Percentiles rank a stretch among this genome's conserved stretches.
Conservation (phyloP, 2,797 vertebrate species). For the Syncerus caffer region DNA sequence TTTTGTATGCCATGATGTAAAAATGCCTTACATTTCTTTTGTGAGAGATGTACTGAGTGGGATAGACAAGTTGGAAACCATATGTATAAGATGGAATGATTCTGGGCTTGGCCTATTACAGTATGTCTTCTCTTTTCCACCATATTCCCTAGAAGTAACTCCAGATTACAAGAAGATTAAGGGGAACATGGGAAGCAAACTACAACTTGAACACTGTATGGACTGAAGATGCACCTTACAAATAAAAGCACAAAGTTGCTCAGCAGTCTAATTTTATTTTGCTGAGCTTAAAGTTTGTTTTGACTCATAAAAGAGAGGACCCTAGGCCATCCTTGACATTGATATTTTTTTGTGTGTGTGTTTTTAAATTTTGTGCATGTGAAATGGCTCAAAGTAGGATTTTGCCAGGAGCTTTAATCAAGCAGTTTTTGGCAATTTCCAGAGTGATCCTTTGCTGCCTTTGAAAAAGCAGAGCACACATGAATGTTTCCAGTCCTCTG, state of each 20-base stretch:
- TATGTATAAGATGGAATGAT: neutral
- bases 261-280: neutral
- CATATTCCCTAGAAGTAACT: neutral
- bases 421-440: constrained; percentile 22
- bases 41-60: neutral
- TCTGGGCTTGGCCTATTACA: neutral
- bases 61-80: neutral
- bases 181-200: neutral
- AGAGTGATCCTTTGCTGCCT: neutral
- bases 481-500: neutral
- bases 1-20: neutral
- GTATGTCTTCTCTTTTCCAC: neutral
- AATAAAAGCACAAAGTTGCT: neutral
- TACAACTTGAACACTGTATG: neutral
- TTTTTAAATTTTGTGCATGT: constrained; percentile 36
- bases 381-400: neutral
- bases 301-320: neutral
- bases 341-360: neutral
- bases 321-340: constrained; percentile 33
- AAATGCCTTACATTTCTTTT: neutral
- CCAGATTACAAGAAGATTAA: neutral
- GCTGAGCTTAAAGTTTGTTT: neutral
- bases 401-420: constrained; percentile 40
- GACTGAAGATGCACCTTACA: neutral
- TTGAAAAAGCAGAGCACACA: constrained; percentile 22